Conservation (phyloP, 2,888 invertebrate genomes). For the Thereva unica region DNA sequence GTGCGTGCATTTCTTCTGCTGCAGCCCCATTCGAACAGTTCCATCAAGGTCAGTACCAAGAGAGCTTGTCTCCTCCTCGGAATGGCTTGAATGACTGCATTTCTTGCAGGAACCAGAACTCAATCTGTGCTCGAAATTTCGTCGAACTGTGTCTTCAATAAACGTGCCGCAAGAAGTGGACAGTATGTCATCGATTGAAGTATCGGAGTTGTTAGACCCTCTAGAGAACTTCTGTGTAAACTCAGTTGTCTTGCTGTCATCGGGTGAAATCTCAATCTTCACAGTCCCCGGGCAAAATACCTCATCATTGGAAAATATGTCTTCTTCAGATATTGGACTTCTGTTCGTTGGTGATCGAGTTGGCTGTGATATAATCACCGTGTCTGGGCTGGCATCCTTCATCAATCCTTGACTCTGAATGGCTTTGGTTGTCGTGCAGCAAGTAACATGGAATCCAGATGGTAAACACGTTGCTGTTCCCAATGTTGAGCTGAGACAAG, state of each 20-base stretch:
- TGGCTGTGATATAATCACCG: slow-evolving; percentile 66
- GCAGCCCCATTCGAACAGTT: slow-evolving; percentile 77
- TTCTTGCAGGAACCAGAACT: slow-evolving; percentile 64
- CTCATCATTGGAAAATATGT: slow-evolving; percentile 64
- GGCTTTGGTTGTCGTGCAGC: slow-evolving; percentile 52
- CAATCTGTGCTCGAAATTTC: slow-evolving; percentile 59
- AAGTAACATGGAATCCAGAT: slow-evolving; percentile 53
- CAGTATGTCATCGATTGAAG: slow-evolving; percentile 66
- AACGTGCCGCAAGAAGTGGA: slow-evolving; percentile 61
- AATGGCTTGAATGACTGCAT: slow-evolving; percentile 73
- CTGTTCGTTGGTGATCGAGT: slow-evolving; percentile 65
- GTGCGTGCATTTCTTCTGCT: slow-evolving; percentile 80
- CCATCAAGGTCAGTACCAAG: slow-evolving; percentile 80
- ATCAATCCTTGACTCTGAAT: slow-evolving; percentile 37
- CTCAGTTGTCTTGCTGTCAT: slow-evolving; percentile 59
- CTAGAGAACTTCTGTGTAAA: slow-evolving; percentile 54
- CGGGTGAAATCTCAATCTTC: slow-evolving; percentile 64
- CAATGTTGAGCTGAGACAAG: slow-evolving; percentile 55
- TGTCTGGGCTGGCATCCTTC: slow-evolving; percentile 49
- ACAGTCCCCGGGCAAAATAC: slow-evolving; percentile 65
- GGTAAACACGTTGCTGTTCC: slow-evolving; percentile 55
- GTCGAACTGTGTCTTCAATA: slow-evolving; percentile 62
- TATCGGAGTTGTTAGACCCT: slow-evolving; percentile 68
- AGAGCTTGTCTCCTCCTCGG: slow-evolving; percentile 75
- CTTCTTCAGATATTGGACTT: slow-evolving; percentile 66